Evolutionary conservation across 2,888 invertebrate species (phyloP), one percentile per base, ranked within the genome.

Genomic region (Labia minor): DNA sequence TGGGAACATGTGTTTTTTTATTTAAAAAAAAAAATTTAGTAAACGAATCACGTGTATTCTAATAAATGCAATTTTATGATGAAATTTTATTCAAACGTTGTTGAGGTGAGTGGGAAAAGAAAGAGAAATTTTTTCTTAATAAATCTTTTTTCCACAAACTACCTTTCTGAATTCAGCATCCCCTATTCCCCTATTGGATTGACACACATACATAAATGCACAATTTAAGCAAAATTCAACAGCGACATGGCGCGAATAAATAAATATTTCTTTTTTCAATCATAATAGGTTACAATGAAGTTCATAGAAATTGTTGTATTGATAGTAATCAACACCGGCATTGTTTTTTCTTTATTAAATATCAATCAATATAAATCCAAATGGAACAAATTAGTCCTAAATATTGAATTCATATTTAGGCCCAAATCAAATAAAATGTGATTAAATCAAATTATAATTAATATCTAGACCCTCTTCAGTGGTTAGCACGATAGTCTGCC

Each of bases 41-140:
- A 49, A n/a, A 49, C 49, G 49, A 49, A 49, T 49, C 49, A 49
- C 49, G 49, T 14, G 49, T 49, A 49, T 49, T 49, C 49, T 49
- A 49, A 49, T 49, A 49, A 49, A 49, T 49, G 49, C 49, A 49
- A 49, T 49, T 49, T 49, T 49, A 49, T 16, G 16, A 14, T 16
- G 49, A 16, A 49, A 49, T 49, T 49, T 26, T 26, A 26, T 26
- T 26, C 26, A 8, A 26, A 8, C 26, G 26, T n/a, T n/a, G n/a
- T n/a, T n/a, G n/a, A n/a, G n/a, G n/a, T n/a, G 33, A 33, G 33
- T 49, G 49, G n/a, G 3, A 26, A 8, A 26, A 26, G 26, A 8
- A 8, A 3, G 49, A 14, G 49, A 14, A 49, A 49, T 49, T 10
- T n/a, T n/a, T 49, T 49, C 49, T 49, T 49, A 49, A 49, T 49